phyloP scores from a whole-genome alignment of 2,888 invertebrate genomes.

The Eutolmus rufibarbis region DNA sequence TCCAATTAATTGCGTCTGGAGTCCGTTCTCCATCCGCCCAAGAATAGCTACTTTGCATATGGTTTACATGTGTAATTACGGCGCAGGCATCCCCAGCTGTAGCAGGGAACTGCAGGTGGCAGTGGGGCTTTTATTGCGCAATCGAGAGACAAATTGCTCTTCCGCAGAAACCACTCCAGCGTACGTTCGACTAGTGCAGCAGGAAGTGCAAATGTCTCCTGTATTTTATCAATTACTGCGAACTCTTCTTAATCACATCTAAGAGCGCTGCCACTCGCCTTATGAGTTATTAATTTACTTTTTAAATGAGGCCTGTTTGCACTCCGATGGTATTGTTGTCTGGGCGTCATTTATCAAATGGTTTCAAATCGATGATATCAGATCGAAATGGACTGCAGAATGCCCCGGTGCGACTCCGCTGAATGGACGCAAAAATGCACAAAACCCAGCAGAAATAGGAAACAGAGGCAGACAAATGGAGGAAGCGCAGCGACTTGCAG shows the following conservation, averaged over 20 bases:
- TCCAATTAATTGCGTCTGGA: slow-evolving; percentile 33
- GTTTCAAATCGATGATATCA: slow-evolving; percentile 42
- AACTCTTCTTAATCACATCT: not conserved
- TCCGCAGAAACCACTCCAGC: not conserved
- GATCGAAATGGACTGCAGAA: slow-evolving; percentile 12
- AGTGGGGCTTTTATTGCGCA: not conserved
- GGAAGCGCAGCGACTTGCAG: not conserved
- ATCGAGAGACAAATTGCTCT: not conserved
- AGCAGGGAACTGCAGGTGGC: not conserved
- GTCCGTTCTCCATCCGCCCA: not conserved
- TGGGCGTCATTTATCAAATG: slow-evolving; percentile 38
- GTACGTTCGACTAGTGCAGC: not conserved
- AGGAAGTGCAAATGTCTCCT: not conserved
- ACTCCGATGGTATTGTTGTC: slow-evolving; percentile 36
- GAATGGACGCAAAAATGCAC: slow-evolving; percentile 7
- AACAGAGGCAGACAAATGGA: slow-evolving; percentile 33
- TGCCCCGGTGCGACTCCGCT: not conserved
- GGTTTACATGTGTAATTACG: not conserved
- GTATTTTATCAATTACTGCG: not conserved
- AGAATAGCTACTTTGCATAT: slow-evolving; percentile 1
- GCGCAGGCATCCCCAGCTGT: not conserved
- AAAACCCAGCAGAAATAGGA: slow-evolving; percentile 36
- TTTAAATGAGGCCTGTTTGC: not conserved
- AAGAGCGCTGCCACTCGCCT: not conserved
- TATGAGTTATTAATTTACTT: slow-evolving; percentile 37